phyloP scores from a whole-genome alignment of 2,797 vertebrate species.

The Craterocephalus amniculus region DNA sequence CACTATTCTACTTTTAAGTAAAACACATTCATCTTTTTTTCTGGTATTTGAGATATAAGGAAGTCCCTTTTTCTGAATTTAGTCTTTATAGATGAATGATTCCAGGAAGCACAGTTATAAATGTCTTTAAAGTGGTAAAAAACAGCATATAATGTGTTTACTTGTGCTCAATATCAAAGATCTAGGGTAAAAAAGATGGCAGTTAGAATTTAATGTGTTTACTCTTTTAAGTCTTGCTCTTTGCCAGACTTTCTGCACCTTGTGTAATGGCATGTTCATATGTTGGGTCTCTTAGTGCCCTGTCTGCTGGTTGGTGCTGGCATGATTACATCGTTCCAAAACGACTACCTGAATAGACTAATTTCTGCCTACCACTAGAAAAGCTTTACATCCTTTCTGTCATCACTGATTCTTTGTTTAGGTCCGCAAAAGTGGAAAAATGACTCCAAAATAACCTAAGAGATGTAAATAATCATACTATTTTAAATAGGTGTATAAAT shows the following conservation, averaged over 20 bases:
- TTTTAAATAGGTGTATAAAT: conserved; percentile 81
- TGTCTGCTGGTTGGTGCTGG: conserved; percentile 44
- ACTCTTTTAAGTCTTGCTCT: conserved; percentile 35
- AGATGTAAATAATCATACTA: conserved; percentile 80
- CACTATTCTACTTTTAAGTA: conserved; percentile 13
- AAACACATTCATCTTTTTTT: conserved; percentile 5
- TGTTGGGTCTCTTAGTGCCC: conserved; percentile 36
- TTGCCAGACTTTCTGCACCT: conserved; percentile 48
- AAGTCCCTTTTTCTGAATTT: background rate
- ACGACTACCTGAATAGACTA: conserved; percentile 59
- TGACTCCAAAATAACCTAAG: conserved; percentile 40
- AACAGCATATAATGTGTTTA: conserved; percentile 4
- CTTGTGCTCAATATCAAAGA: conserved; percentile 6
- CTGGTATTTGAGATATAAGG: conserved; percentile 2
- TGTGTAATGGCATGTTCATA: conserved; percentile 60
- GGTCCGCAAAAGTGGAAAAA: conserved; percentile 19
- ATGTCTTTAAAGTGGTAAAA: conserved; percentile 19
- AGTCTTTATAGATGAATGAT: conserved; percentile 8
- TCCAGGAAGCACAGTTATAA: conserved; percentile 14
- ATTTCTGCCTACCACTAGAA: conserved; percentile 58
- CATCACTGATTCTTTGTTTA: conserved; percentile 30
- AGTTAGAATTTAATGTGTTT: conserved; percentile 15
- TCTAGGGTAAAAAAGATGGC: conserved; percentile 13
- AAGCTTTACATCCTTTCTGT: conserved; percentile 68
- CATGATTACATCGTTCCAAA: conserved; percentile 41